Evolutionary conservation across 2,888 invertebrate genomes (phyloP), one percentile per base, ranked within the genome.

Genomic region (Adelphocoris suturalis): DNA sequence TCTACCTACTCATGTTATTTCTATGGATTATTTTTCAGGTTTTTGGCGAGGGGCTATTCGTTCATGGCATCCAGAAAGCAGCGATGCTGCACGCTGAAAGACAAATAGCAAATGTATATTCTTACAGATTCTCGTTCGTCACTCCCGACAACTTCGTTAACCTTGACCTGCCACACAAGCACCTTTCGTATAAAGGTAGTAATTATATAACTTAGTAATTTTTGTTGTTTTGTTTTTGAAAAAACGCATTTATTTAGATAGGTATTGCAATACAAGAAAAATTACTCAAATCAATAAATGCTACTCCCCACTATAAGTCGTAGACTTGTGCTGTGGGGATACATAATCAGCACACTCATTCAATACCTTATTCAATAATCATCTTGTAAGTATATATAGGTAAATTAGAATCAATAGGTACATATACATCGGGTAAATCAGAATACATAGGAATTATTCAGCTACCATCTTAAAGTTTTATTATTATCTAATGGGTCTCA

Each of bases 91-190:
- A 84, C 28, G 90, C 90, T 11, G n/a, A 55, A 46, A n/a, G 76
- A 19, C 82, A 89, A n/a, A 37, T 85, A 11, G 61, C 88, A n/a
- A 89, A 89, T 7, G 85, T 90, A 28, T 90, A 90, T 76, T 19
- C 61, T 13, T 84, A 84, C 57, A 61, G 85, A 28, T 89, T 90
- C 78, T 88, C 88, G n/a, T 90, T 78, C 55, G 52, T 47, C n/a
- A 28, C 27, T 37, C n/a, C 23, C 2, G 2, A 1, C 1, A 11
- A 52, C 13, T 52, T 52, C 52, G 1, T 14, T 52, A 52, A 14
- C 1, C 11, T 52, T 3, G 52, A 52, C 2, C 14, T 16, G 11
- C 14, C 52, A 5, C 11, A 5, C 52, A 16, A 52, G 13, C 1
- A 11, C 52, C 16, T 52, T 13, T 1, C 1, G 12, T 75, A 75